phyloP scores from a whole-genome alignment of 2,797 vertebrate genomes.

The Dicrostonyx torquatus region DNA sequence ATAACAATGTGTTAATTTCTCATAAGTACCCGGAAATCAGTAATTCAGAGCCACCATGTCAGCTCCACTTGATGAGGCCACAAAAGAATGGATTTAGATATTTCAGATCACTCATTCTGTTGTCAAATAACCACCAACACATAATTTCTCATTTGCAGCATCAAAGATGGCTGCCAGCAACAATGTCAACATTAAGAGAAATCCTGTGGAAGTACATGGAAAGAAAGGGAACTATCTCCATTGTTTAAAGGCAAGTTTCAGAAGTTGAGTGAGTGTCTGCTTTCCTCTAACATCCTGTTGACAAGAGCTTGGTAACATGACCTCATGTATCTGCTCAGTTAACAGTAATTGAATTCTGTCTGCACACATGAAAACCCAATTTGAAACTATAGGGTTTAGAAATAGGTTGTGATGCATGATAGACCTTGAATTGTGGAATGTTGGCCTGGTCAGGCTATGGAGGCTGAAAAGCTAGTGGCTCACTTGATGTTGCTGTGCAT shows the following conservation, averaged over 20 bases:
- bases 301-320: not conserved
- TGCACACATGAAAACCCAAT: not conserved
- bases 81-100: not conserved
- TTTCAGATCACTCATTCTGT: not conserved
- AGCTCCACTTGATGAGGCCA: not conserved
- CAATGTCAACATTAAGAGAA: not conserved
- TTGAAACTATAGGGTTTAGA: slow-evolving; percentile 12
- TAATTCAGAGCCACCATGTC: not conserved
- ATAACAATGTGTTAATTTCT: not conserved
- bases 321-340: not conserved
- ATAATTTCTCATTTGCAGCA: not conserved
- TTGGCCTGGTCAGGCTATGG: not conserved
- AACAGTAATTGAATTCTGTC: not conserved
- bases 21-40: not conserved
- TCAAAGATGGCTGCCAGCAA: not conserved
- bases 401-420: not conserved
- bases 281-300: not conserved
- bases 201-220: not conserved
- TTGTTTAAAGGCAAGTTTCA: not conserved
- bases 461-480: not conserved
- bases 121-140: not conserved
- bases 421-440: not conserved
- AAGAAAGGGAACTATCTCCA: not conserved
- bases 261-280: not conserved
- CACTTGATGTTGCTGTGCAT: not conserved